Evolutionary conservation across 1,140 invertebrate species (phyloP), one percentile per base, ranked within the genome.

Genomic region (Neodiprion lecontei): DNA sequence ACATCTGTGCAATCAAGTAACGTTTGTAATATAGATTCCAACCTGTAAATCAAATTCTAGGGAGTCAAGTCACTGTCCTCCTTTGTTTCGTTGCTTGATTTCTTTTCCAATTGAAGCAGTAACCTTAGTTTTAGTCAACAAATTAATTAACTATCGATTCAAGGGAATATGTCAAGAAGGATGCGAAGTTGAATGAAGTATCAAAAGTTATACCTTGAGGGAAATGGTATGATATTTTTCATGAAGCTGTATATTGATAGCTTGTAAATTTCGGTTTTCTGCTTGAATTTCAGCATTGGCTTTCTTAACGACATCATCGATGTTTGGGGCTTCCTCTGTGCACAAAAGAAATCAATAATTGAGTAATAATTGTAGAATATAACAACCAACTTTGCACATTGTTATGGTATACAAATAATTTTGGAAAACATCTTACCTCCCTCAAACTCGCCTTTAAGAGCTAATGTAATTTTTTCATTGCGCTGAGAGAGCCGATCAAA

Each of bases 401-500:
- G 67, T 28, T 48, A 67, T 12, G 9, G n/a, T 72, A 48, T 40
- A 23, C 23, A 48, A 66, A 48, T 61, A 74, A 72, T 69, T 75
- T 8, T 70, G 11, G 5, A n/a, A 70, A 49, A 50, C 17, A 72
- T 80, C 78, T 87, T 87, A 91, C 91, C 91, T 82, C 91, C 93
- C 84, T 93, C 91, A 49, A 92, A 88, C 85, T 96, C 95, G 69
- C 95, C 96, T 88, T 96, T 96, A 8, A 99, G 91, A 11, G 95
- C 94, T 77, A 94, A 90, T 65, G 95, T 95, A 75, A 98, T 95
- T 88, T 97, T 97, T 83, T 97, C 96, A 90, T 97, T 97, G 81
- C 96, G 91, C 85, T 98, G 96, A 88, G 96, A 96, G 72, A 98
- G 89, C 65, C 97, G 91, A 89, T 99, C 98, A 90, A 99, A 99